Conservation (phyloP, 2,888 invertebrate species). For the Clitarchus hookeri region DNA sequence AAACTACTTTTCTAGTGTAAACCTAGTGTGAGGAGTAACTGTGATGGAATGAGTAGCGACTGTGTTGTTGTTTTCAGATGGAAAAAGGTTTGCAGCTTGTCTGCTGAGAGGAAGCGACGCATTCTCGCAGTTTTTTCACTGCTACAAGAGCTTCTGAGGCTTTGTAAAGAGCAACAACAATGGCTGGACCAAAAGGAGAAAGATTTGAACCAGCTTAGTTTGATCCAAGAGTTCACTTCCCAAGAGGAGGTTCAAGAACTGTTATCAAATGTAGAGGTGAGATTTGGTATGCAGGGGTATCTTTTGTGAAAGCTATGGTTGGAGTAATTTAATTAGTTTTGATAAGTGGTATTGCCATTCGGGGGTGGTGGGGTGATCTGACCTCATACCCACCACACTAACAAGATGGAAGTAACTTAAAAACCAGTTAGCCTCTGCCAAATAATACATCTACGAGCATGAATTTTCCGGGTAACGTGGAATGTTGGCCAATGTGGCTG, state of each 20-base stretch:
- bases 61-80: slow-evolving; percentile 57
- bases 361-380: no score
- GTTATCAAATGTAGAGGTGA: slow-evolving; percentile 36
- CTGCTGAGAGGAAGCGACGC: slow-evolving; percentile 71
- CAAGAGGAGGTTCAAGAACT: slow-evolving; percentile 32
- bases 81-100: slow-evolving; percentile 75
- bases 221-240: slow-evolving; percentile 20
- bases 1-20: no score
- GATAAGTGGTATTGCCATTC: neutral
- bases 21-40: no score
- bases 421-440: no score
- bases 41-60: neutral
- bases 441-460: no score
- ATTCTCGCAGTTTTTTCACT: slow-evolving; percentile 66
- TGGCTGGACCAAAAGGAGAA: slow-evolving; percentile 68
- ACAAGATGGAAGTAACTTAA: no score
- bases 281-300: neutral
- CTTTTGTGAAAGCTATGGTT: neutral
- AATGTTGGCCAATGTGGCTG: no score
- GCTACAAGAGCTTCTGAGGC: slow-evolving; percentile 62
- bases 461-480: no score
- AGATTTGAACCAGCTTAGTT: slow-evolving; percentile 61
- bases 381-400: no score
- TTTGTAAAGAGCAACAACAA: slow-evolving; percentile 62
- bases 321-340: neutral